These are phyloP conservation scores for Agapornis canus DNA, from an alignment of 2,797 vertebrate genomes.

Conservation along the genomic window DNA sequence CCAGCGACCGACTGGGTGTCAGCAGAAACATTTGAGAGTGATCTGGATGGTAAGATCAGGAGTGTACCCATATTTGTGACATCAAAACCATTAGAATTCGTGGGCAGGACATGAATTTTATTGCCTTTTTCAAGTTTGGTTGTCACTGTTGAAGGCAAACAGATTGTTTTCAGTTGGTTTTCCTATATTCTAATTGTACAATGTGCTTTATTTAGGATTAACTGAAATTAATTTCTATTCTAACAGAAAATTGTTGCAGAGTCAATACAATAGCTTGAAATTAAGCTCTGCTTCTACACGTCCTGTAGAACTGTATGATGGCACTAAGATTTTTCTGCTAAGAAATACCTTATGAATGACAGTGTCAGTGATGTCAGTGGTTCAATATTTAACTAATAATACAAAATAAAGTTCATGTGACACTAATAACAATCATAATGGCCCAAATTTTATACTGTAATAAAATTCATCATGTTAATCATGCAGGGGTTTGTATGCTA, in stretches of 20 bases:
- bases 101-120: background rate
- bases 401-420: background rate
- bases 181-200: background rate
- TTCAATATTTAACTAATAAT: background rate
- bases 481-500: background rate
- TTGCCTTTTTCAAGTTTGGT: background rate
- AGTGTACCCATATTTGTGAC: background rate
- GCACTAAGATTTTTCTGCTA: background rate
- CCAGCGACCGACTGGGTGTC: slow-evolving; percentile 91
- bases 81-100: fast-evolving
- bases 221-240: background rate
- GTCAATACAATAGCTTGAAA: background rate
- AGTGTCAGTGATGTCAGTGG: background rate
- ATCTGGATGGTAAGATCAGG: slow-evolving; percentile 79
- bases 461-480: background rate
- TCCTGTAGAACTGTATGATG: background rate
- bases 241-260: background rate
- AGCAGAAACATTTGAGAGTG: slow-evolving; percentile 95
- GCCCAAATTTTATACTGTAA: background rate
- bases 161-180: background rate
- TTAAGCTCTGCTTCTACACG: background rate
- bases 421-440: background rate
- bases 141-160: background rate
- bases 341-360: background rate
- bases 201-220: background rate